Percentiles rank a stretch among this genome's conserved stretches.
These are phyloP conservation scores for Coreius guichenoti DNA, from an alignment of 2,797 vertebrate genomes.

Conservation along the genomic window DNA sequence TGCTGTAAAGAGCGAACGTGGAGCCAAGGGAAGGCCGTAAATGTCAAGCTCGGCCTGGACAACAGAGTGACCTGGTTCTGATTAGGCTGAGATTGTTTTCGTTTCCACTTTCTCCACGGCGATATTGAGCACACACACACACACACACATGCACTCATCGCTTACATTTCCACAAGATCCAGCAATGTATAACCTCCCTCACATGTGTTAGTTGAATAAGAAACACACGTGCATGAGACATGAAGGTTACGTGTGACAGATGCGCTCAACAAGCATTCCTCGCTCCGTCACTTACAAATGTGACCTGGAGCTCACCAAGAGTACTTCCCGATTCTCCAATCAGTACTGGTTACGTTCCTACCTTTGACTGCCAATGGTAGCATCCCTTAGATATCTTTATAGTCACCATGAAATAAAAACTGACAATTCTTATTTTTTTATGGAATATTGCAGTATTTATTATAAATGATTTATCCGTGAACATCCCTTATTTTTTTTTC, in stretches of 20 bases:
- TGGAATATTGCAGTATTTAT: not conserved
- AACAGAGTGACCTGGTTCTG: conserved; percentile 57
- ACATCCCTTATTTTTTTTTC: not conserved
- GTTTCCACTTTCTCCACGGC: conserved; percentile 54
- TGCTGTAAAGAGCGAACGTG: conserved; percentile 53
- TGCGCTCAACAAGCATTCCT: conserved; percentile 44
- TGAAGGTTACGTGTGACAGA: conserved; percentile 38
- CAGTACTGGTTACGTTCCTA: not conserved
- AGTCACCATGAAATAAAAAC: not conserved
- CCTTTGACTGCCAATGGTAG: conserved; percentile 61
- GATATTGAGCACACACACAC: conserved; percentile 41
- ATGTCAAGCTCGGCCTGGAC: conserved; percentile 57
- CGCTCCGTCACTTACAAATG: conserved; percentile 32
- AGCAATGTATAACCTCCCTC: conserved; percentile 36
- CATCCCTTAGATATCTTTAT: conserved; percentile 62
- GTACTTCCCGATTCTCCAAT: conserved; percentile 28
- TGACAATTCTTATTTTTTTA: not conserved
- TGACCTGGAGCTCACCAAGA: conserved; percentile 46
- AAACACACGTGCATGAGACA: conserved; percentile 25
- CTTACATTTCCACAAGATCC: conserved; percentile 36
- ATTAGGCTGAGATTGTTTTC: conserved; percentile 59
- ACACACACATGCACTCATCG: not conserved
- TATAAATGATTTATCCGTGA: not conserved
- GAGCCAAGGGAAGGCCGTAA: conserved; percentile 59
- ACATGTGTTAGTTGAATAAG: conserved; percentile 46